A percentile compares a stretch with the other conserved stretches of the same genome.
These are phyloP conservation scores for Euglossa dilemma DNA, from an alignment of 1,140 invertebrate species.

Conservation along the genomic window DNA sequence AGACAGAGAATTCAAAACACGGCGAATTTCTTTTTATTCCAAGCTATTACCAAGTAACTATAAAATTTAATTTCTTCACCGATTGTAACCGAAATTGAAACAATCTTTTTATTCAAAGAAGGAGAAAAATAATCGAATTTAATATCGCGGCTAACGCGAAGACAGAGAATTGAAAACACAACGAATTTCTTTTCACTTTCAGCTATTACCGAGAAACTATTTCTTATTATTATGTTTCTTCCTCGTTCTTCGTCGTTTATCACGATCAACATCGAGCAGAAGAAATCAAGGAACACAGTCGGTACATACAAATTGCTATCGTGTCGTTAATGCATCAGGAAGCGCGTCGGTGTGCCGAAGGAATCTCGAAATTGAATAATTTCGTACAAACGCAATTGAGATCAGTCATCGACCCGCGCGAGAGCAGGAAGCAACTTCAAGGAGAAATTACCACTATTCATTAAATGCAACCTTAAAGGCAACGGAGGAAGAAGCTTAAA, in stretches of 20 bases:
- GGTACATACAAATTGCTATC: slow-evolving; percentile 13
- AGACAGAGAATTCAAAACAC: no score
- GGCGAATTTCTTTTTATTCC: no score
- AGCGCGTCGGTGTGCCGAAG: neutral
- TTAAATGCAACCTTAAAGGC: slow-evolving; percentile 41
- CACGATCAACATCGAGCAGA: neutral
- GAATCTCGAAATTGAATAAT: slow-evolving; percentile 6
- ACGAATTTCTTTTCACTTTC: neutral
- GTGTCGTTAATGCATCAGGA: slow-evolving; percentile 7
- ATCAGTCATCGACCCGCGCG: slow-evolving; percentile 39
- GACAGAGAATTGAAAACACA: no score
- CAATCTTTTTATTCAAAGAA: no score
- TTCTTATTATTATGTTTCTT: no score
- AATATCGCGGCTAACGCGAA: no score
- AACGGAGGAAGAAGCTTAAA: slow-evolving; percentile 18
- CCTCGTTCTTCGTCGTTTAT: neutral
- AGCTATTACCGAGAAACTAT: neutral
- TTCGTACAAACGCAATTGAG: slow-evolving; percentile 20
- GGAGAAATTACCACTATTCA: slow-evolving; percentile 49
- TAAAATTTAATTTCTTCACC: no score
- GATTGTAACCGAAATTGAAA: no score
- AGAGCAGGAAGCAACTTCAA: slow-evolving; percentile 46
- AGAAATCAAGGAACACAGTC: neutral
- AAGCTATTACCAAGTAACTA: no score
- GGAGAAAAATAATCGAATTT: no score